These are phyloP conservation scores for Paradoxurus hermaphroditus DNA, from an alignment of 2,113 vertebrate genomes.

Conservation along the genomic window DNA sequence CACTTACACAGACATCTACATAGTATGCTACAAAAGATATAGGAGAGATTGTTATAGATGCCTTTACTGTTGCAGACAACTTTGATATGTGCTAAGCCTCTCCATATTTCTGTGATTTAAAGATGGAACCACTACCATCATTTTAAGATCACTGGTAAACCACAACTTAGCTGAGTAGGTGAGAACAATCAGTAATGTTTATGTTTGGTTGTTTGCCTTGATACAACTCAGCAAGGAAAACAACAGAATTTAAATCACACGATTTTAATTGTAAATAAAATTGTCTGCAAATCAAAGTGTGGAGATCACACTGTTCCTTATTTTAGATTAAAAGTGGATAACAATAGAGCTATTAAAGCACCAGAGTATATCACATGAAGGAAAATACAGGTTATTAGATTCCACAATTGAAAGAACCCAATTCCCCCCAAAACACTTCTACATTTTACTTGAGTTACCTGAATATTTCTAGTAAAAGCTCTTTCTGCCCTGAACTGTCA, in stretches of 20 bases:
- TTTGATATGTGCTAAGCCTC: background rate
- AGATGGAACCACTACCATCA: background rate
- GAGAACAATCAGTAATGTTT: background rate
- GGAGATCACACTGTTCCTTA: background rate
- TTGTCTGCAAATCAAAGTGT: background rate
- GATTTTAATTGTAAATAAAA: background rate
- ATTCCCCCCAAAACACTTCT: fast-evolving
- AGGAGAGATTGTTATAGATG: background rate
- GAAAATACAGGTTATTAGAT: background rate
- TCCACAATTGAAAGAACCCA: background rate
- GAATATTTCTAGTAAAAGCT: background rate
- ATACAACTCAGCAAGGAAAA: background rate
- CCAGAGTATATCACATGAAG: background rate
- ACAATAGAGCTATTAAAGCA: background rate
- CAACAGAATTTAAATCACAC: background rate
- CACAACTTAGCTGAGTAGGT: background rate
- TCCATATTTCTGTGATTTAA: background rate
- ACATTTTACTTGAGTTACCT: background rate
- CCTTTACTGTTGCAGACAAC: background rate
- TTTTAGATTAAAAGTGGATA: background rate
- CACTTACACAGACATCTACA: background rate
- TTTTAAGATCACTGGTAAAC: background rate
- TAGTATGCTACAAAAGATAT: background rate
- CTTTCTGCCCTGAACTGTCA: background rate
- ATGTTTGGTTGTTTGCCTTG: background rate